Evolutionary conservation across 1,140 invertebrate genomes (phyloP), one percentile per base, ranked within the genome.

Genomic region (Bombus breviceps): DNA sequence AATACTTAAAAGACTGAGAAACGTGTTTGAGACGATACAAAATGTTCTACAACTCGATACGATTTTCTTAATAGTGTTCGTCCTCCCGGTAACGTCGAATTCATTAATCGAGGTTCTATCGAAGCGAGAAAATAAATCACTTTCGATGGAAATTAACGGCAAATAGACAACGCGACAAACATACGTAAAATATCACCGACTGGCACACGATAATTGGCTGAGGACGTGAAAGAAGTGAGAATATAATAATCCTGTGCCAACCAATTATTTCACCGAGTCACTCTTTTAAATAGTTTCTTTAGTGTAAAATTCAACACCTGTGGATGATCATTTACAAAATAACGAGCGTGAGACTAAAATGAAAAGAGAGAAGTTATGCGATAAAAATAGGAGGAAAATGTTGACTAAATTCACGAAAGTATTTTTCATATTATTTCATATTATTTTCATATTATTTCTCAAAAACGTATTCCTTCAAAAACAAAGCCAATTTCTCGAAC

Each of bases 231-330:
- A 28, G n/a, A 18, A 18, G 4, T 18, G 28, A n/a, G 28, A 32
- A n/a, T 59, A 64, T 5, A 37, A 22, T 64, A 43, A 62, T 43
- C 9, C 39, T 25, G n/a, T 22, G 39, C n/a, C 39, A 13, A 22
- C 1, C 18, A n/a, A 77, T 64, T 77, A 77, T 77, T 77, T 77
- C 15, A 62, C 37, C 25, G 28, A 77, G 53, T 77, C 75, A 64
- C 32, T 77, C 57, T n/a, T 62, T 77, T 77, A 77, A 77, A 77
- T 77, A n/a, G 37, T 62, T n/a, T 3, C 37, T 77, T 77, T 64
- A 25, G 41, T 3, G 9, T 32, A 39, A 22, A 32, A 77, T 77
- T 22, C 75, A 12, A 37, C 25, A 39, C 28, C 34, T 25, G 3
- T 8, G 12, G 22, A 28, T 57, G 10, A 68, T 68, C 77, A 73